These are phyloP conservation scores for Plebejus argus DNA, from an alignment of 2,888 invertebrate species.

Conservation along the genomic window DNA sequence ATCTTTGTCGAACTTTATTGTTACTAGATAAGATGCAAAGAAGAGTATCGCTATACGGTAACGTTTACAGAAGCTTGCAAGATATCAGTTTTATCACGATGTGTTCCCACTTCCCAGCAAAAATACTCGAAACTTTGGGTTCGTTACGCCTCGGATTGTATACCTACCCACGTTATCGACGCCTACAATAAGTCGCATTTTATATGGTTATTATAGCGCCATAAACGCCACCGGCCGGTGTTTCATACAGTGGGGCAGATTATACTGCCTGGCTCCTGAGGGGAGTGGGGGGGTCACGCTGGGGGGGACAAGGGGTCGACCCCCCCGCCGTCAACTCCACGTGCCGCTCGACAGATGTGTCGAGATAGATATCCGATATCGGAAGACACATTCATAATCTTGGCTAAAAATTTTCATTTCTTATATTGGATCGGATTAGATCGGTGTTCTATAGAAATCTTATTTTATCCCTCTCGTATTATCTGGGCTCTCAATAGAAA, in stretches of 20 bases:
- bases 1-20: no score
- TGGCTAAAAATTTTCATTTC: slow-evolving; percentile 69
- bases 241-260: slow-evolving; percentile 79
- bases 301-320: slow-evolving; percentile 44
- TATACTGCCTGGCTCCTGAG: slow-evolving; percentile 71
- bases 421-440: slow-evolving; percentile 71
- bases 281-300: slow-evolving; percentile 43
- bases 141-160: slow-evolving; percentile 60
- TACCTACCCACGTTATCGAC: slow-evolving; percentile 68
- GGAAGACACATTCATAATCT: slow-evolving; percentile 80
- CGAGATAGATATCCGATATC: slow-evolving; percentile 77
- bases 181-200: slow-evolving; percentile 80
- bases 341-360: slow-evolving; percentile 77
- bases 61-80: background rate
- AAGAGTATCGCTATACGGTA: background rate
- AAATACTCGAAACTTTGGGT: slow-evolving; percentile 48
- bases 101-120: background rate
- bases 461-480: slow-evolving; percentile 1
- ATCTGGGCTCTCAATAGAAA: slow-evolving; percentile 18
- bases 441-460: slow-evolving; percentile 25
- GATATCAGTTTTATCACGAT: background rate
- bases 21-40: background rate
- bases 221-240: slow-evolving; percentile 80
- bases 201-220: slow-evolving; percentile 80
- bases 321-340: slow-evolving; percentile 73